These are phyloP conservation scores for Campopleginae sp. DNA, from an alignment of 2,888 invertebrate species.

Conservation along the genomic window DNA sequence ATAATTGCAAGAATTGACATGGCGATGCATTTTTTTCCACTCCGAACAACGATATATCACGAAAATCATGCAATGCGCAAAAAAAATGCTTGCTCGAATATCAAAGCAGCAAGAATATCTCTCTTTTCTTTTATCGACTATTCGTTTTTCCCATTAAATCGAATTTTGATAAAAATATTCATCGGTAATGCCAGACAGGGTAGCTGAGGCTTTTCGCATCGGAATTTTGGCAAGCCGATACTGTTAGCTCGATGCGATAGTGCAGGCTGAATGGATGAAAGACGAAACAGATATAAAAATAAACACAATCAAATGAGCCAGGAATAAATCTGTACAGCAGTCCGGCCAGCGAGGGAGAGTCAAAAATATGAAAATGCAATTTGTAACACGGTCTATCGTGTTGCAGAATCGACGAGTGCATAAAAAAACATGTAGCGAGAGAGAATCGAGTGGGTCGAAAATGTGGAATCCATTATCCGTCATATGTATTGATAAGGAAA, in stretches of 20 bases:
- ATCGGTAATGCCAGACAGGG: not conserved
- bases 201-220: not conserved
- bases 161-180: not conserved
- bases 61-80: not conserved
- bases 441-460: conserved; percentile 30
- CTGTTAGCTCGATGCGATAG: not conserved
- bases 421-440: not conserved
- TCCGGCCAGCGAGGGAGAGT: not conserved
- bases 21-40: not conserved
- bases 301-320: not conserved
- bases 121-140: not conserved
- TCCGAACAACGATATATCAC: not conserved
- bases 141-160: not conserved
- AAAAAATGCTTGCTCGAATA: not conserved
- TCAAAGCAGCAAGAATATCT: not conserved
- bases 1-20: not conserved
- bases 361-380: conserved; percentile 40
- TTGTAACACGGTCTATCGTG: conserved; percentile 18
- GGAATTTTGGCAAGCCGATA: not conserved
- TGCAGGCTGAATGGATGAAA: not conserved
- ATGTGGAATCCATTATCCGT: conserved; percentile 57
- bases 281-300: not conserved
- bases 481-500: conserved; percentile 35
- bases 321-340: conserved; percentile 20
- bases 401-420: not conserved